A percentile compares a stretch with the other conserved stretches of the same genome.
phyloP scores from a whole-genome alignment of 2,888 invertebrate species.

The Bellardia pandia region DNA sequence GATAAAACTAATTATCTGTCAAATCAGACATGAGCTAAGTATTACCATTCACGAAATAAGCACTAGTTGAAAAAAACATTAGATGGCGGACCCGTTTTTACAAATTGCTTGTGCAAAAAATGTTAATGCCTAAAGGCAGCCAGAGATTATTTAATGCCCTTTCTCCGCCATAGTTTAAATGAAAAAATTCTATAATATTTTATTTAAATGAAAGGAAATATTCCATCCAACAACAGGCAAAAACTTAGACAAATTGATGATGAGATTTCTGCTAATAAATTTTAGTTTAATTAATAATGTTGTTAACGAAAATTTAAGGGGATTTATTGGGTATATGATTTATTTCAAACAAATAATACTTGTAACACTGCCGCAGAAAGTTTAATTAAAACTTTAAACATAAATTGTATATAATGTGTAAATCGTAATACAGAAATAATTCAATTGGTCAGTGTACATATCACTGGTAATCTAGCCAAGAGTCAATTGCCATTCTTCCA shows the following conservation, averaged over 20 bases:
- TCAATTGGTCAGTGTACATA: too few relatives aligned
- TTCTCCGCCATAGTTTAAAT: not conserved
- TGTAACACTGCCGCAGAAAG: too few relatives aligned
- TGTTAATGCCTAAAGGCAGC: slow-evolving; percentile 49
- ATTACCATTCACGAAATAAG: too few relatives aligned
- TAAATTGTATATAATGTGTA: too few relatives aligned
- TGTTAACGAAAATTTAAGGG: slow-evolving; percentile 30
- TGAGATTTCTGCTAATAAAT: slow-evolving; percentile 48
- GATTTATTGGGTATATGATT: not conserved
- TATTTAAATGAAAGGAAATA: not conserved
- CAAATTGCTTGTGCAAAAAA: slow-evolving; percentile 49
- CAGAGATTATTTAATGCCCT: slow-evolving; percentile 10
- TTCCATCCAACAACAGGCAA: not conserved
- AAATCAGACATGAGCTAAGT: too few relatives aligned
- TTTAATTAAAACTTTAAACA: too few relatives aligned
- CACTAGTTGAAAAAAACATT: too few relatives aligned
- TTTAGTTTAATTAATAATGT: slow-evolving; percentile 62
- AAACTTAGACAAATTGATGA: not conserved
- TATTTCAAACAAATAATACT: not conserved
- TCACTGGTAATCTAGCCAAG: too few relatives aligned
- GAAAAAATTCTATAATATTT: slow-evolving; percentile 1
- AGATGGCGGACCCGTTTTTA: too few relatives aligned
- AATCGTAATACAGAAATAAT: too few relatives aligned
- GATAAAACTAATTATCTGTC: too few relatives aligned
- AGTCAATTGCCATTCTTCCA: too few relatives aligned